Evolutionary conservation across 2,797 vertebrate genomes (phyloP), one percentile per base, ranked within the genome.

Genomic region (Masticophis lateralis): DNA sequence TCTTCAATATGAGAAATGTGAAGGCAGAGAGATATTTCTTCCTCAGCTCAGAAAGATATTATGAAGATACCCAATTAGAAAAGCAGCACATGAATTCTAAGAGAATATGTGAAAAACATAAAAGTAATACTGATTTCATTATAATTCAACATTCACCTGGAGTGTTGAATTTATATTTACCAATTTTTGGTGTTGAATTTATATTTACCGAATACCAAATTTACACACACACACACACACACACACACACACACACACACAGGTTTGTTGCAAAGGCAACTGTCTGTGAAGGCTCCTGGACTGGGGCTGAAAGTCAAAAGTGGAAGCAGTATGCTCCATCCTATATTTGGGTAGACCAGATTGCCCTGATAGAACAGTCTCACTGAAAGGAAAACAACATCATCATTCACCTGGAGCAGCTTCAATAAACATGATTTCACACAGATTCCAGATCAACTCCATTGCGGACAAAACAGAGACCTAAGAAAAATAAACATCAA

Each of bases 391-490:
- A 59, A 20, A 59, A 59, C 8, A 53, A 53, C 51, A 53, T 6
- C 86, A n/a, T 32, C 14, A 86, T 97, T 98, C 28, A 99, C 99
- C 99, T 97, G 98, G 98, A 94, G 98, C 98, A 86, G 98, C 98
- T 92, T 99, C 99, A 22, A 99, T 99, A 96, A 99, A 99, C 83
- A 99, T 98, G 92, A 99, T 99, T 97, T 99, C 99, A 97, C 99
- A 99, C 22, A 99, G 98, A 95, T 99, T 99, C 99, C 99, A 99
- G 96, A 99, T 99, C 92, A 99, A 98, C 95, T 99, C 99, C 93
- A 99, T 98, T 0, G 99, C 99, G 95, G 99, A 98, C 74, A 99
- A 98, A 96, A 99, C 98, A 25, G 98, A 99, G 87, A 99, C 98
- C 99, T 99, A 95, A 16, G 86, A 92, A 93, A 87, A 91, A 87